Evolutionary conservation across 2,797 vertebrate species (phyloP).

Genomic region (Leptatherina wallacei): DNA sequence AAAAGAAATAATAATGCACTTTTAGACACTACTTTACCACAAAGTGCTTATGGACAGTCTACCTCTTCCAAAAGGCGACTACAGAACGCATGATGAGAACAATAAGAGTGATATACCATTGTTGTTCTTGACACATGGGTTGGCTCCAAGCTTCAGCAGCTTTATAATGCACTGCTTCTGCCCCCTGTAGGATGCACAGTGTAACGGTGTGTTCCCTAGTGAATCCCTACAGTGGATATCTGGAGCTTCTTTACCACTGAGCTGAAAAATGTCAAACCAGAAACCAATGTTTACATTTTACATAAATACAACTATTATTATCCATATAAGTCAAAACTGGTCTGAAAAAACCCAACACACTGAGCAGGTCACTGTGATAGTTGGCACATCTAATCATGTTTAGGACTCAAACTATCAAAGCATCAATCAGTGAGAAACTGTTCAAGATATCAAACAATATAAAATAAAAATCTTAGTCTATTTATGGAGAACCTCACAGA

Average conservation of each 20-base stretch:
- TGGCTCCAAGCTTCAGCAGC: slow-evolving; percentile 89
- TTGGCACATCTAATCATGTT: background rate
- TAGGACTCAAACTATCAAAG: background rate
- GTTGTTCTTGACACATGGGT: slow-evolving; percentile 85
- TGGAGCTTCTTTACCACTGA: slow-evolving; percentile 84
- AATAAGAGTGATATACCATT: slow-evolving; percentile 78
- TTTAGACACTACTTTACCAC: background rate
- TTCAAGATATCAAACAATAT: background rate
- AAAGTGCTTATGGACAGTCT: background rate
- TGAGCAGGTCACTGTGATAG: background rate
- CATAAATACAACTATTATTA: background rate
- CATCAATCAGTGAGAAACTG: background rate
- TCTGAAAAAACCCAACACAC: background rate
- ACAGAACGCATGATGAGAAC: slow-evolving; percentile 14
- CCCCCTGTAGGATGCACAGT: slow-evolving; percentile 91
- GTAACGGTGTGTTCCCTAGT: slow-evolving; percentile 91
- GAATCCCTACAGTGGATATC: slow-evolving; percentile 90
- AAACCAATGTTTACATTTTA: background rate
- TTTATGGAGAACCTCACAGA: slow-evolving; percentile 4
- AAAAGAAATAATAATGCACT: slow-evolving; percentile 5
- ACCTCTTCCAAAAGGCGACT: background rate
- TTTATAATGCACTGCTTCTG: slow-evolving; percentile 89
- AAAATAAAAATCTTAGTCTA: background rate
- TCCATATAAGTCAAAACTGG: background rate
- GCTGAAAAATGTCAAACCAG: slow-evolving; percentile 68